Percentiles rank a stretch among this genome's conserved stretches.
These are phyloP conservation scores for Molossus alvarezi DNA, from an alignment of 2,797 vertebrate species.

Conservation along the genomic window DNA sequence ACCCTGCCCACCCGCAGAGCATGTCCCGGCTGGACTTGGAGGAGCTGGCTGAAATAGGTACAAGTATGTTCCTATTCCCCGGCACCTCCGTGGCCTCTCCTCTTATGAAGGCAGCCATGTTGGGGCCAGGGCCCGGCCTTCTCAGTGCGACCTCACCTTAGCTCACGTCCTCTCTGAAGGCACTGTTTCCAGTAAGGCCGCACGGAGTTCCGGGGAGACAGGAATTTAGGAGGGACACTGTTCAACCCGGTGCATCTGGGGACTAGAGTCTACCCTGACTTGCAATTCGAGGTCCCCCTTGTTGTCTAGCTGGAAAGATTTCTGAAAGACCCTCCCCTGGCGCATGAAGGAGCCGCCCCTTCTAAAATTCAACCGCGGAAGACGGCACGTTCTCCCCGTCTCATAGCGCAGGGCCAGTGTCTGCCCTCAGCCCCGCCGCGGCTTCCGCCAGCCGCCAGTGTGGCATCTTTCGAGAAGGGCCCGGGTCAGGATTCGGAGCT, in stretches of 20 bases:
- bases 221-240: accelerated
- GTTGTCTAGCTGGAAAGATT: neutral
- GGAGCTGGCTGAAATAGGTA: neutral
- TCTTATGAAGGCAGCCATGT: neutral
- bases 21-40: neutral
- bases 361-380: neutral
- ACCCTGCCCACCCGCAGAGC: neutral
- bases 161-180: neutral
- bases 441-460: neutral
- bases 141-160: neutral
- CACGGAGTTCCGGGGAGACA: accelerated
- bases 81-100: neutral
- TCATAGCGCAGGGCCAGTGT: accelerated
- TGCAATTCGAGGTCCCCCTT: accelerated
- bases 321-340: neutral
- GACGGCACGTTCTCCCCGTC: accelerated
- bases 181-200: accelerated
- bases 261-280: accelerated
- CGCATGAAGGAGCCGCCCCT: neutral
- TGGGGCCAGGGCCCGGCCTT: neutral
- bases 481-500: neutral
- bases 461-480: neutral
- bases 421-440: accelerated
- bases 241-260: accelerated
- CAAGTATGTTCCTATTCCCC: accelerated